A percentile compares a stretch with the other conserved stretches of the same genome.
Conservation (phyloP, 2,797 vertebrate species). For the Somateria mollissima region DNA sequence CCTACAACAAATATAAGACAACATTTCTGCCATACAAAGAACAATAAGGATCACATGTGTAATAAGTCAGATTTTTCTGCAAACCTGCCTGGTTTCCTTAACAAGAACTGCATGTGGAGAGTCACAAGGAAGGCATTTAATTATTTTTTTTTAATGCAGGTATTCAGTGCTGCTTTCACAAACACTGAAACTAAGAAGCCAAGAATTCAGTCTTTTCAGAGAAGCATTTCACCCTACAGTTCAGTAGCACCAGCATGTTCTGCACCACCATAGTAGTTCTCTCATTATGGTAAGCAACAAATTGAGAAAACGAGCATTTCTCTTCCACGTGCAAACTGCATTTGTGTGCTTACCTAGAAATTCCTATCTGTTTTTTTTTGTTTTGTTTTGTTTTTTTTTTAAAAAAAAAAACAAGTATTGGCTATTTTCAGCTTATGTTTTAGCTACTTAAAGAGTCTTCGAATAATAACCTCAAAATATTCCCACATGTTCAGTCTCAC, state of each 20-base stretch:
- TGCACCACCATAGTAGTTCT: background rate
- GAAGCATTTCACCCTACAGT: background rate
- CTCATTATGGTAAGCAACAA: background rate
- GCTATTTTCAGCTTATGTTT: background rate
- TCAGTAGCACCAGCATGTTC: background rate
- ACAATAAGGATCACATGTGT: background rate
- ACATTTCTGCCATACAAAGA: background rate
- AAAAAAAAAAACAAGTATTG: background rate
- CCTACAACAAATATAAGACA: background rate
- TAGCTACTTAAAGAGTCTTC: background rate
- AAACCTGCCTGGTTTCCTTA: background rate
- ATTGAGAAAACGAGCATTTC: background rate
- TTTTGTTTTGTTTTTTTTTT: too few relatives aligned
- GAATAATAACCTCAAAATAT: conserved; percentile 33
- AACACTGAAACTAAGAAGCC: background rate
- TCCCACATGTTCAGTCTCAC: conserved; percentile 21
- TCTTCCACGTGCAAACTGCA: background rate
- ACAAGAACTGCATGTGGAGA: background rate
- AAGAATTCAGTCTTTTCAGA: background rate
- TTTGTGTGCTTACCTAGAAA: background rate
- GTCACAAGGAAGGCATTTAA: background rate
- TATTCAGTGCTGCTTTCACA: background rate
- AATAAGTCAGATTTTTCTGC: background rate
- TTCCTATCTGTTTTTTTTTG: background rate
- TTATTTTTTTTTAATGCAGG: background rate